These are phyloP conservation scores for Sphenodon punctatus DNA, from an alignment of 2,797 vertebrate genomes.

Conservation along the genomic window DNA sequence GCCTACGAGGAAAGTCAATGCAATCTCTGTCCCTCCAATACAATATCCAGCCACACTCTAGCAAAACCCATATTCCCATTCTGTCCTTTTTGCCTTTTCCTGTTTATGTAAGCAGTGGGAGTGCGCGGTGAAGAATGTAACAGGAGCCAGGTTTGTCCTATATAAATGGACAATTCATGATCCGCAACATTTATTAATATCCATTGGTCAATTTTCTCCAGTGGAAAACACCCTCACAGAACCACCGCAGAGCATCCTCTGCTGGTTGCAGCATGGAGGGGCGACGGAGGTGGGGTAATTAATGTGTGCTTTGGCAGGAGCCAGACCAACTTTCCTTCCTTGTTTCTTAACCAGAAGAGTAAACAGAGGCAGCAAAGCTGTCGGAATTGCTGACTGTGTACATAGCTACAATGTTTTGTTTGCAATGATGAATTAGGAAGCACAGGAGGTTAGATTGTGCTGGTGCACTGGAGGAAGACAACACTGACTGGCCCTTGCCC, in stretches of 20 bases:
- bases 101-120: background rate
- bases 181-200: background rate
- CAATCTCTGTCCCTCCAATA: background rate
- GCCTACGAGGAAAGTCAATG: background rate
- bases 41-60: background rate
- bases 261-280: background rate
- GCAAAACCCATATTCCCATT: background rate
- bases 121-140: background rate
- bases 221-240: background rate
- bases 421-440: slow-evolving; percentile 24
- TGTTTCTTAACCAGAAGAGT: background rate
- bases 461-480: background rate
- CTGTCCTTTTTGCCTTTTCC: background rate
- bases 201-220: background rate
- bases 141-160: background rate
- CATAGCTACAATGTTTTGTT: slow-evolving; percentile 18
- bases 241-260: too few relatives aligned
- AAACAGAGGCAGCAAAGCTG: background rate
- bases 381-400: slow-evolving; percentile 53
- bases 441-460: background rate
- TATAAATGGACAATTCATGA: background rate
- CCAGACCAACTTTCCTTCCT: background rate
- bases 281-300: background rate
- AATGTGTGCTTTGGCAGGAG: slow-evolving; percentile 1
- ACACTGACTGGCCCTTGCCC: too few relatives aligned